Evolutionary conservation across 2,888 invertebrate genomes (phyloP).

Genomic region (Patella depressa): DNA sequence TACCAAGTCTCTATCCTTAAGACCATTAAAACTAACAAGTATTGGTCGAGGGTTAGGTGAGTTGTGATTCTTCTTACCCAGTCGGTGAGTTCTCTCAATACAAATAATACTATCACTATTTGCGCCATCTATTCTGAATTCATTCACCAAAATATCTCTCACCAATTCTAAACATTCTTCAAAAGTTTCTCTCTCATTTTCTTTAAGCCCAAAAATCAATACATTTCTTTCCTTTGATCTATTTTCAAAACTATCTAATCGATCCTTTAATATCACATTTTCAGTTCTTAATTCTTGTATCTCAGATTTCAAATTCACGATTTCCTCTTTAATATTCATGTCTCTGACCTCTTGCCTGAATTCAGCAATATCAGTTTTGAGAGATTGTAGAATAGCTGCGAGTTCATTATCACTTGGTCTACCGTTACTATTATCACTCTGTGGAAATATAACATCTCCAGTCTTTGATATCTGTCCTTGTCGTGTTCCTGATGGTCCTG

Average conservation of each 20-base stretch:
- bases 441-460: too few relatives aligned
- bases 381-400: too few relatives aligned
- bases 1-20: conserved; percentile 6
- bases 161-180: not conserved
- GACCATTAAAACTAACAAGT: not conserved
- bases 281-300: not conserved
- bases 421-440: too few relatives aligned
- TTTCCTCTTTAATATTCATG: not conserved
- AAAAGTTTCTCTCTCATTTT: too few relatives aligned
- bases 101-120: not conserved
- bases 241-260: not conserved
- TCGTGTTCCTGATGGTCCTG: too few relatives aligned
- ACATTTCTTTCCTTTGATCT: not conserved
- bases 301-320: not conserved
- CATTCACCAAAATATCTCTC: not conserved
- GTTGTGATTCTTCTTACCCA: not conserved
- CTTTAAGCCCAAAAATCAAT: too few relatives aligned
- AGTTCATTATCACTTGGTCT: too few relatives aligned
- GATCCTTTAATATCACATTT: not conserved
- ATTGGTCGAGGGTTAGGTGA: not conserved
- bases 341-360: not conserved
- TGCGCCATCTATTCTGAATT: not conserved
- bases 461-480: too few relatives aligned
- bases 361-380: not conserved
- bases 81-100: not conserved